phyloP scores from a whole-genome alignment of 2,797 vertebrate genomes.

The Smutsia temminckii region DNA sequence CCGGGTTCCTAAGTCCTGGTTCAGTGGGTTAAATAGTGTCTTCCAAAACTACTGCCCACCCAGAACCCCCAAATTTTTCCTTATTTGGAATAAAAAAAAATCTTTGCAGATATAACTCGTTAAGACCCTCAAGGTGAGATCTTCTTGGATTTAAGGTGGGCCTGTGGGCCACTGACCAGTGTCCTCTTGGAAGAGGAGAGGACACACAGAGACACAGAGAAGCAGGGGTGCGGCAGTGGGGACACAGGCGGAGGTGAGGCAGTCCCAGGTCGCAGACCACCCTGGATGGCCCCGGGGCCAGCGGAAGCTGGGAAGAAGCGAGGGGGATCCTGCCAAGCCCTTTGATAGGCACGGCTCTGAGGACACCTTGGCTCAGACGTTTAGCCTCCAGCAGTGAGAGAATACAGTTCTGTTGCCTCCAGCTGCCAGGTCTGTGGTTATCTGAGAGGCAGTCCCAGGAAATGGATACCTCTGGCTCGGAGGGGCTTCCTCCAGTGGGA shows the following conservation, averaged over 20 bases:
- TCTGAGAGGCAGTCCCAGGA: background rate
- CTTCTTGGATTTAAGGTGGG: background rate
- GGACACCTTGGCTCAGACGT: background rate
- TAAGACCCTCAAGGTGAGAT: background rate
- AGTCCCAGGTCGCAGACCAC: background rate
- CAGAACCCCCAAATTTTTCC: background rate
- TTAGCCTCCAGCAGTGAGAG: background rate
- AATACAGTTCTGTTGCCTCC: background rate
- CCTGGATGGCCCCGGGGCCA: too few relatives aligned
- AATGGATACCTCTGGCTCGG: background rate
- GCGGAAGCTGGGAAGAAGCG: background rate
- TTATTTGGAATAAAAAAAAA: background rate
- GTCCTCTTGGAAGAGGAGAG: background rate
- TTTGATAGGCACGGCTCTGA: background rate
- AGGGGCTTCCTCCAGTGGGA: background rate
- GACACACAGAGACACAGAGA: background rate
- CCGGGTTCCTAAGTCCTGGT: background rate
- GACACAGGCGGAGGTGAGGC: background rate
- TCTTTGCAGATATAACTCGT: background rate
- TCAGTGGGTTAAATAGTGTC: background rate
- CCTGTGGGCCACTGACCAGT: background rate
- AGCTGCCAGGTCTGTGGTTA: background rate
- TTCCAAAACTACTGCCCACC: background rate
- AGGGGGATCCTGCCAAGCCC: background rate
- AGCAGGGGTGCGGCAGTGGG: background rate